These are phyloP conservation scores for Sarotherodon lohbergeri DNA, from an alignment of 2,113 vertebrate genomes.

Conservation along the genomic window DNA sequence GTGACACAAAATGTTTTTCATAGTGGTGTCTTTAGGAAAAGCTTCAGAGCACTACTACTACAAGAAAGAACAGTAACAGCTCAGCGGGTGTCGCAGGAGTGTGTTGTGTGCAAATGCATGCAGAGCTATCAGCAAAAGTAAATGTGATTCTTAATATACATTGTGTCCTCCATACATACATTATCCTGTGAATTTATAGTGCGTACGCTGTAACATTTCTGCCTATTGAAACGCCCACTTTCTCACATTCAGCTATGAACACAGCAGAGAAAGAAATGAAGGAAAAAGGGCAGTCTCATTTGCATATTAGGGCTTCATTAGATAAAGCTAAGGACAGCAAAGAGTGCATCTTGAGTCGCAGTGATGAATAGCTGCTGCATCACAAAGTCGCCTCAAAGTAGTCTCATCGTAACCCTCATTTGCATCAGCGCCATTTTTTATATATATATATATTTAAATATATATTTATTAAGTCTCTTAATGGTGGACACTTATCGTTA, in stretches of 20 bases:
- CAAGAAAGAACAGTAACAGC: not conserved
- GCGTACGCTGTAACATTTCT: constrained; percentile 29
- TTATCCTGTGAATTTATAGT: constrained; percentile 40
- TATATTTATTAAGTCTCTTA: constrained; percentile 75
- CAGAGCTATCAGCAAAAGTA: not conserved
- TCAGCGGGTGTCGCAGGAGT: not conserved
- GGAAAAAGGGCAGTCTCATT: constrained; percentile 95
- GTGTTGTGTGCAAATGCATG: not conserved
- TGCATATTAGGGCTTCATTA: constrained; percentile 99
- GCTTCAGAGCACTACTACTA: not conserved
- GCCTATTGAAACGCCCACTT: constrained; percentile 42
- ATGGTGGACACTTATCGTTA: constrained; percentile 78
- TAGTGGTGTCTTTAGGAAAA: not conserved
- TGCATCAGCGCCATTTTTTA: constrained; percentile 78
- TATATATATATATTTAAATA: not conserved
- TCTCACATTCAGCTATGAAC: constrained; percentile 85
- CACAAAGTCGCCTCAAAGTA: constrained; percentile 89
- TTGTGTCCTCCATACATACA: constrained; percentile 54
- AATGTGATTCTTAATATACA: constrained; percentile 3
- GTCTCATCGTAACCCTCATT: constrained; percentile 93
- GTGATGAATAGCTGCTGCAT: constrained; percentile 98
- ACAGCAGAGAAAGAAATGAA: constrained; percentile 76
- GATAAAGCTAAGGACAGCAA: constrained; percentile 96
- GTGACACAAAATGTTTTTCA: not conserved
- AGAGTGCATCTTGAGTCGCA: constrained; percentile 88